A percentile compares a stretch with the other conserved stretches of the same genome.
These are phyloP conservation scores for Phrynocephalus guinanensis DNA, from an alignment of 2,797 vertebrate species.

Conservation along the genomic window DNA sequence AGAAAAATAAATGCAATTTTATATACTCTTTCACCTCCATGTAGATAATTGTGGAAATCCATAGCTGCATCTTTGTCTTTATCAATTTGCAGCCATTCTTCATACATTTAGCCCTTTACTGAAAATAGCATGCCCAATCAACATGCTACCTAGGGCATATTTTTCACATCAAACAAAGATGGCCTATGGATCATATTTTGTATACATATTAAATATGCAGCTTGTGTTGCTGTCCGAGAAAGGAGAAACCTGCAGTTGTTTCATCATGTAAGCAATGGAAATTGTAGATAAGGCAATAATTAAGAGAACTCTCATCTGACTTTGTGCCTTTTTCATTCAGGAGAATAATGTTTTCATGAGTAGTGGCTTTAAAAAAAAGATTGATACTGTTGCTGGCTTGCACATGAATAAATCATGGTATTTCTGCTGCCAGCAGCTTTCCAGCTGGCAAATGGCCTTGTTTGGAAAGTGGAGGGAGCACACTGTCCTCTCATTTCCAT, in stretches of 20 bases:
- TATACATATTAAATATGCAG: not conserved
- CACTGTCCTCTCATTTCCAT: not conserved
- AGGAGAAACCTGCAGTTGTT: not conserved
- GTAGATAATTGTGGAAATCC: not conserved
- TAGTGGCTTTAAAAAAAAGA: not conserved
- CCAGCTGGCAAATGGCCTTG: not conserved
- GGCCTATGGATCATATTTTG: not conserved
- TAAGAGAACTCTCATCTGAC: not conserved
- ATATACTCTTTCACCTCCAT: not conserved
- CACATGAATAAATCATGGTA: constrained; percentile 33
- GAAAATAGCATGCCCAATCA: not conserved
- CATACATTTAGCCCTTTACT: not conserved
- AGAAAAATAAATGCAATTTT: not conserved
- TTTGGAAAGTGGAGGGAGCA: not conserved
- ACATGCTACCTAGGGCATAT: not conserved
- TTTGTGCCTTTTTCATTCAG: not conserved
- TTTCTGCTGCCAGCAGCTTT: not conserved
- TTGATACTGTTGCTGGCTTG: not conserved
- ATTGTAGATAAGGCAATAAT: not conserved
- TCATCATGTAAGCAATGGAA: not conserved
- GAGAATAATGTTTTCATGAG: not conserved
- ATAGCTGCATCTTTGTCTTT: not conserved
- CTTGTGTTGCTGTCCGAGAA: not conserved
- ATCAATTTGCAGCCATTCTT: not conserved
- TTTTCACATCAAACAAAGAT: not conserved